Evolutionary conservation across 2,888 invertebrate species (phyloP).

Genomic region (Eumerus sabulonum): DNA sequence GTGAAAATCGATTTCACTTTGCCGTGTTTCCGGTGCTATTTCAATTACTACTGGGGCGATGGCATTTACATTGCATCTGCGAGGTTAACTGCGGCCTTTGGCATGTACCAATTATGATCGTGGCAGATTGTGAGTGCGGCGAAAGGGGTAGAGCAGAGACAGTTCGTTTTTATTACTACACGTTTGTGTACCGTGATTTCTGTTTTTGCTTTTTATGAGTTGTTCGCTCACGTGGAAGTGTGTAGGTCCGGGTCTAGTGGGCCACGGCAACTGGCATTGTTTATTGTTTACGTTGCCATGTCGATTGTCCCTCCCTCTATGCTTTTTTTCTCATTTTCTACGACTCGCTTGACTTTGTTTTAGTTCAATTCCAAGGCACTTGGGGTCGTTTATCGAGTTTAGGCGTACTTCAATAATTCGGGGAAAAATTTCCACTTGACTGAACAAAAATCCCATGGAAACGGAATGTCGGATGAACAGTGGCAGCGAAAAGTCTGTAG

Average conservation of each 20-base stretch:
- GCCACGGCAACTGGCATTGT: too few species aligned
- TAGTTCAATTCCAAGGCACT: not conserved
- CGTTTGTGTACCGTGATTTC: slow-evolving; percentile 1
- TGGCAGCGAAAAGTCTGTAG: too few species aligned
- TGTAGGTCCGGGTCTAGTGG: not conserved
- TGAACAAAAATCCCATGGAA: too few species aligned
- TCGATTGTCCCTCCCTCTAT: not conserved
- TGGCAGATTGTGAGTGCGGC: too few species aligned
- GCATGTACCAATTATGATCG: too few species aligned
- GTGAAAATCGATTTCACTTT: slow-evolving; percentile 30
- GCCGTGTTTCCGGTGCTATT: slow-evolving; percentile 37
- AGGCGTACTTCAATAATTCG: not conserved
- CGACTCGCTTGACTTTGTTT: slow-evolving; percentile 2
- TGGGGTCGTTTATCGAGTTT: not conserved
- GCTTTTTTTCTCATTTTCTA: too few species aligned
- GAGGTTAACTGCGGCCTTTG: not conserved
- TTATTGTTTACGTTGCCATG: too few species aligned
- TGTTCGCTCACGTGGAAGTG: slow-evolving; percentile 6
- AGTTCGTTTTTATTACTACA: slow-evolving; percentile 6
- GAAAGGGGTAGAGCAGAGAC: too few species aligned
- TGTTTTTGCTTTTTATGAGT: not conserved
- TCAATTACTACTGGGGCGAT: slow-evolving; percentile 15
- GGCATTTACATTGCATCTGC: not conserved
- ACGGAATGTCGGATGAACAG: too few species aligned
- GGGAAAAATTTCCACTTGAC: too few species aligned